Percentiles rank a stretch among this genome's conserved stretches.
These are phyloP conservation scores for Cheilinus undulatus DNA, from an alignment of 2,113 vertebrate genomes.

Conservation along the genomic window DNA sequence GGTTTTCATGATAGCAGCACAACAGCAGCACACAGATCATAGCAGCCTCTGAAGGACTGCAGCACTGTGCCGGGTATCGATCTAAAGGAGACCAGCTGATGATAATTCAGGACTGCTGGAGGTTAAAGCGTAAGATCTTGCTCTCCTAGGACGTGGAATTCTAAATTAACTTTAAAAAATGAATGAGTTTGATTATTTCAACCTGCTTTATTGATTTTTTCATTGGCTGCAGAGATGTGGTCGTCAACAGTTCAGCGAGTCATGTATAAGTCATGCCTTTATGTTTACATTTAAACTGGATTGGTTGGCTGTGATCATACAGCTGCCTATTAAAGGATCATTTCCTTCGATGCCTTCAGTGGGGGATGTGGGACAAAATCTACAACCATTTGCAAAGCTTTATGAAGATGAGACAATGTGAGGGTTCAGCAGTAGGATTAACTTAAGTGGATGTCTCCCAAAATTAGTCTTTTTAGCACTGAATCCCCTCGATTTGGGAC, in stretches of 20 bases:
- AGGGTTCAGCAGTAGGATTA: neutral
- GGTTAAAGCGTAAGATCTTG: neutral
- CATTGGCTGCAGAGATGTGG: too few species aligned
- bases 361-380: neutral
- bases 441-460: neutral
- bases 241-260: too few species aligned
- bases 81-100: conserved; percentile 1
- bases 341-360: neutral
- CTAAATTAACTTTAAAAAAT: neutral
- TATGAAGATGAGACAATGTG: neutral
- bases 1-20: conserved; percentile 15
- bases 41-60: conserved; percentile 9
- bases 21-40: conserved; percentile 7
- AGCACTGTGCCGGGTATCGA: conserved; percentile 1
- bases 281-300: neutral
- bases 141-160: neutral
- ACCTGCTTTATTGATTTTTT: neutral
- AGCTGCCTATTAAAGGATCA: neutral
- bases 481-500: too few species aligned
- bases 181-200: neutral
- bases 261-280: too few species aligned
- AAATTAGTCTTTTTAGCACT: neutral
- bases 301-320: neutral
- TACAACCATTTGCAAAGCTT: neutral
- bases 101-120: conserved; percentile 1